Evolutionary conservation across 2,113 vertebrate genomes (phyloP), one percentile per base, ranked within the genome.

Genomic region (Mirounga angustirostris): DNA sequence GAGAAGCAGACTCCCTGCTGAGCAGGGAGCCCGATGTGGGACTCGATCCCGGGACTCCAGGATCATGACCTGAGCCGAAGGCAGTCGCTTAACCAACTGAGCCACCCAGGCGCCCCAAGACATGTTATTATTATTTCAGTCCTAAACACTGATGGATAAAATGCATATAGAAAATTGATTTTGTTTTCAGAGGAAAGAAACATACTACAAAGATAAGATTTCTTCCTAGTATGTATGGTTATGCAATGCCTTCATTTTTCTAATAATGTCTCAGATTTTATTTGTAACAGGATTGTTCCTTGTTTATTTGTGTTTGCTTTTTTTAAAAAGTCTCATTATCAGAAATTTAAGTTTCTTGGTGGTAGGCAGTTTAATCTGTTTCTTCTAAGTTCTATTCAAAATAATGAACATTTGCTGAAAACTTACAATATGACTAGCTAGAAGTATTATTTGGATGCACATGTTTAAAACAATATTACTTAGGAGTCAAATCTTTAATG

Each of bases 91-190:
- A 36, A 36, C 36, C 36, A 36, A 36, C 36, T 36, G 36, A 36
- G 36, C 36, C 36, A 36, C 36, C 36, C 36, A 36, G 36, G 36
- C 36, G 36, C 36, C 36, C 36, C 5, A 88, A 97, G 89, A 87
- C 33, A 89, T 89, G 67, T 69, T 97, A 54, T 67, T 96, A 76
- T 95, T 94, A 96, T 95, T 96, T 98, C 14, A 92, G 76, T 89
- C 96, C 59, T 22, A 61, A 80, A 97, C 93, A 63, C 28, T 46
- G 63, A 86, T 94, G 76, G 59, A 96, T 83, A 92, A 95, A 96
- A 12, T 26, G 21, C 10, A 36, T 85, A 84, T 33, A 97, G 91
- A 92, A 94, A 97, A 94, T 97, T 94, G 97, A 81, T 96, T 96
- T 33, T 91, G 28, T 52, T 94, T 82, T 91, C 76, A 92, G 24